These are phyloP conservation scores for Canis aureus DNA, from an alignment of 2,113 vertebrate genomes.

Conservation along the genomic window DNA sequence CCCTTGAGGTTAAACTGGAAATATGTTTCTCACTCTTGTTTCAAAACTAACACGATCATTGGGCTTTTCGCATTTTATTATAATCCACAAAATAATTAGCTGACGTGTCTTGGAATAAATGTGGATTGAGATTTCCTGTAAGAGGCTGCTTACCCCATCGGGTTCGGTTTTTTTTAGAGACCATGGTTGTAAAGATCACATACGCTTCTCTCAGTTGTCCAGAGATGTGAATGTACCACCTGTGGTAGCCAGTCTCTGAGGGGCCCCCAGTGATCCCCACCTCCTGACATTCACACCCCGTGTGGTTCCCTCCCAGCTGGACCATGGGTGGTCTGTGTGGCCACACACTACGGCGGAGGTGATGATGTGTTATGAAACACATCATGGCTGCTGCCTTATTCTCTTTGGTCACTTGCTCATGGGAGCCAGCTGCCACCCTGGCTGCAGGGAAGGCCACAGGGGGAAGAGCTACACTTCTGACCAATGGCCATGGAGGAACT, in stretches of 20 bases:
- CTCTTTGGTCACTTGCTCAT: neutral
- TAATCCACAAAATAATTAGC: neutral
- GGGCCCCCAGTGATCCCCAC: neutral
- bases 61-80: neutral
- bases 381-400: neutral
- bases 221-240: neutral
- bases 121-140: neutral
- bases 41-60: conserved; percentile 41
- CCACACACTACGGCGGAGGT: neutral
- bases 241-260: neutral
- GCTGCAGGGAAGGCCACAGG: neutral
- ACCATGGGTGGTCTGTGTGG: neutral
- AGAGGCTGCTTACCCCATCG: neutral
- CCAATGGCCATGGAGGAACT: neutral
- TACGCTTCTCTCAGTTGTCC: neutral
- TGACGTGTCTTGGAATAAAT: neutral
- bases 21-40: conserved; percentile 47
- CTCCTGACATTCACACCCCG: neutral
- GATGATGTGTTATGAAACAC: neutral
- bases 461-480: neutral
- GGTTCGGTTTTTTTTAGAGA: neutral
- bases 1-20: conserved; percentile 29
- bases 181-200: neutral
- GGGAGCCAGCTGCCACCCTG: neutral
- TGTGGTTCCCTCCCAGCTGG: neutral